Percentiles rank a stretch among this genome's conserved stretches.
Evolutionary conservation across 2,888 invertebrate genomes (phyloP).

Genomic region (Xanthia icteritia): DNA sequence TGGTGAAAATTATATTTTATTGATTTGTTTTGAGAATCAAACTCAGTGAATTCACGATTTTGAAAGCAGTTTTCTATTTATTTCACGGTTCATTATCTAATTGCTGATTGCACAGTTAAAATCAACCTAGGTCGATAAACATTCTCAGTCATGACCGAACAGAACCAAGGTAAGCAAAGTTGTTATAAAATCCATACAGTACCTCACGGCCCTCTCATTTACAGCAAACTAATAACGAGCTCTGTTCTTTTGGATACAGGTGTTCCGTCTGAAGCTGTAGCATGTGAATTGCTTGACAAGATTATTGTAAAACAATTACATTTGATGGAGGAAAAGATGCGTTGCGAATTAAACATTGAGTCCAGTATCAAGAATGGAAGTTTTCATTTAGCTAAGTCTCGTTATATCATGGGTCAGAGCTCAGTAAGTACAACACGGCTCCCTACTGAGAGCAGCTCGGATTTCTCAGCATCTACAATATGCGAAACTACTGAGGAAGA

Average conservation of each 20-base stretch:
- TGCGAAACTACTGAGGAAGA: constrained; percentile 83
- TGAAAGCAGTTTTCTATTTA: background rate
- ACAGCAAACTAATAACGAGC: background rate
- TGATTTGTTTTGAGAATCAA: constrained; percentile 7
- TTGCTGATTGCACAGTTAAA: constrained; percentile 2
- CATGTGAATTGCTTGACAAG: constrained; percentile 92
- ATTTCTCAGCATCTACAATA: constrained; percentile 82
- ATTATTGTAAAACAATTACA: constrained; percentile 92
- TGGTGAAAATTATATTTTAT: no score
- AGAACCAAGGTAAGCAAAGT: constrained; percentile 46
- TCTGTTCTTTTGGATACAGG: constrained; percentile 31
- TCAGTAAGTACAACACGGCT: constrained; percentile 93
- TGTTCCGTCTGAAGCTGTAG: constrained; percentile 74
- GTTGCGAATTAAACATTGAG: constrained; percentile 92
- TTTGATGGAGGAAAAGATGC: constrained; percentile 93
- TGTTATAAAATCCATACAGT: background rate
- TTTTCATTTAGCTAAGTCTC: constrained; percentile 93
- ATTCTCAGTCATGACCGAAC: constrained; percentile 24
- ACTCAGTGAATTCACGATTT: background rate
- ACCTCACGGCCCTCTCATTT: background rate
- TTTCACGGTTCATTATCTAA: background rate
- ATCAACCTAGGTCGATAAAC: background rate
- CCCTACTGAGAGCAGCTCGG: constrained; percentile 91
- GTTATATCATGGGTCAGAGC: constrained; percentile 95
- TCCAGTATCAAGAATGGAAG: constrained; percentile 92